Evolutionary conservation across 1,140 invertebrate species (phyloP), one percentile per base, ranked within the genome.

Genomic region (Drosophila saltans): DNA sequence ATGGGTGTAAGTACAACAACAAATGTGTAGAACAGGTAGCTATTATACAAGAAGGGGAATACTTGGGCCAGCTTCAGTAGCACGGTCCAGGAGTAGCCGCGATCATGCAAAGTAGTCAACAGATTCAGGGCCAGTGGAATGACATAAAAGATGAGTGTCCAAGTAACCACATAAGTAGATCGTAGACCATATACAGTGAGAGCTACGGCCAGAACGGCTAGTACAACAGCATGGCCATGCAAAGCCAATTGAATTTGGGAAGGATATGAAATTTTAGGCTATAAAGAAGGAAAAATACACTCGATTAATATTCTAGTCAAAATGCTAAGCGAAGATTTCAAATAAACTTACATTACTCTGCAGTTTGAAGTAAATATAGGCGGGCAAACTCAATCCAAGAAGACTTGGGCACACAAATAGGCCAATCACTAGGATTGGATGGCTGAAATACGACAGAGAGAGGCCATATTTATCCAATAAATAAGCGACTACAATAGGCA

Each of bases 1-100:
- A 96, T 94, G 7, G 95, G 95, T n/a, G 95, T 93, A 71, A 96
- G 94, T 11, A 94, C 86, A 40, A 95, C 93, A 77, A 96, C 95
- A 64, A 95, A 94, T 24, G 93, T 92, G 77, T 96, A 94, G 2
- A 95, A 93, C 6, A 96, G 62, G 56, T 89, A 95, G n/a, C 95
- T 94, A 66, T 95, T 90, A 57, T 93, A 94, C 45, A 94, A 84
- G 66, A 93, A 92, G 30, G 90, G 86, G 41, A 81, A 36, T 10
- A 90, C 57, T 60, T 91, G 90, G 10, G 75, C 43, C 0, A 86
- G 76, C 67, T 94, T 93, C 61, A 95, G 92, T 36, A 94, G 88
- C 56, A 93, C 81, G 5, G 95, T 80, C 94, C 94, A 95, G 76
- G 93, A 94, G 83, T 93, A 94, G 73, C 93, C 95, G 10, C 72